These are phyloP conservation scores for Balaenoptera acutorostrata DNA, from an alignment of 2,113 vertebrate genomes.

Conservation along the genomic window DNA sequence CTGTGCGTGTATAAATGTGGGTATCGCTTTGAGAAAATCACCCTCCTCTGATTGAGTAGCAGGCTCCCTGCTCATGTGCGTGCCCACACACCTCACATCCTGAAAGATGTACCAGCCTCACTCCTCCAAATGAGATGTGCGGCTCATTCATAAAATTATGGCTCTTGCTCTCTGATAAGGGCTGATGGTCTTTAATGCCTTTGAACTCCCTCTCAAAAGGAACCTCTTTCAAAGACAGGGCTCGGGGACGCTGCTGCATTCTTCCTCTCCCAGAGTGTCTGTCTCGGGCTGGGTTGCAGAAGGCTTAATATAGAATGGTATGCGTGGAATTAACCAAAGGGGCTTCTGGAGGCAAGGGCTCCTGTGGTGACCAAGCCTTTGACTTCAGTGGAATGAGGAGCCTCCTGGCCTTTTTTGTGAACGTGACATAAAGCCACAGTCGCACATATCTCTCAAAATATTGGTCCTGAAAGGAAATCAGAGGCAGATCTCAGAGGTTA, in stretches of 20 bases:
- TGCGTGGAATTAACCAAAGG: conserved; percentile 54
- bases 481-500: background rate
- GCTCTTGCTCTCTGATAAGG: background rate
- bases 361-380: background rate
- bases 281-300: background rate
- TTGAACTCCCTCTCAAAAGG: background rate
- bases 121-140: background rate
- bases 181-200: background rate
- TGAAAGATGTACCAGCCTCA: background rate
- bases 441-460: background rate
- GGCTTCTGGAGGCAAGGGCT: background rate
- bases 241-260: background rate
- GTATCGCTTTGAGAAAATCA: background rate
- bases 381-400: conserved; percentile 16
- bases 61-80: background rate
- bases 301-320: conserved; percentile 73
- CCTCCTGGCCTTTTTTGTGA: background rate
- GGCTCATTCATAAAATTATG: conserved; percentile 20
- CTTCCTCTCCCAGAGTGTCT: background rate
- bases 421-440: background rate
- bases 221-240: background rate
- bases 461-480: conserved; percentile 3
- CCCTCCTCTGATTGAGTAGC: background rate
- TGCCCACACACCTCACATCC: background rate
- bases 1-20: background rate